Evolutionary conservation across 2,113 vertebrate genomes (phyloP).

Genomic region (Ciconia boyciana): DNA sequence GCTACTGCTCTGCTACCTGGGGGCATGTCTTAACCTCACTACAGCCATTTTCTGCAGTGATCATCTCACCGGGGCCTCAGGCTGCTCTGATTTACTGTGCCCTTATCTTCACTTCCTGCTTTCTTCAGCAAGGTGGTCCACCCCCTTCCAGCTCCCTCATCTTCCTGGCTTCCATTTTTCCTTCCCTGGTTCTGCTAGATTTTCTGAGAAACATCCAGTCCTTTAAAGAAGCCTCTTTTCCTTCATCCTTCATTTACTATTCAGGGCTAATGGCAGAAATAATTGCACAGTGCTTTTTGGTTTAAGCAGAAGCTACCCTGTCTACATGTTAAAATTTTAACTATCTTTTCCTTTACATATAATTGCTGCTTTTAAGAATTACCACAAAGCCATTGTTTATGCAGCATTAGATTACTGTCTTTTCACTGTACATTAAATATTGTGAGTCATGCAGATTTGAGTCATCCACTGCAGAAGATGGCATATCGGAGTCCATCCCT

Average conservation of each 20-base stretch:
- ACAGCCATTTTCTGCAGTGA: background rate
- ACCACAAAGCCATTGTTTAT: conserved; percentile 25
- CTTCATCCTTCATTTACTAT: background rate
- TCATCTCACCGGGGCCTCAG: background rate
- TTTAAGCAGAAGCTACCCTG: background rate
- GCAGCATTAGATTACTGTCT: conserved; percentile 29
- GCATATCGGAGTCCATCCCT: background rate
- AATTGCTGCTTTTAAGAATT: conserved; percentile 47
- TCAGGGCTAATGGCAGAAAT: background rate
- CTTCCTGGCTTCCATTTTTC: background rate
- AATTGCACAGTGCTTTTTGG: background rate
- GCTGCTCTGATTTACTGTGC: background rate
- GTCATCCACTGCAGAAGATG: conserved; percentile 30
- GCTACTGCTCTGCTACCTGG: background rate
- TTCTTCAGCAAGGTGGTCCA: background rate
- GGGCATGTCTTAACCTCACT: background rate
- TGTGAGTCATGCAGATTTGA: conserved; percentile 49
- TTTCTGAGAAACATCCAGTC: background rate
- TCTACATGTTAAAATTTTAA: background rate
- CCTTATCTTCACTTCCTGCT: background rate
- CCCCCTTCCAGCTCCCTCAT: background rate
- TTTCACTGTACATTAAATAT: conserved; percentile 33
- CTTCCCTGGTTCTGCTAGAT: background rate
- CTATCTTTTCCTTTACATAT: background rate
- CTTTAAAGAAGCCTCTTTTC: background rate